Evolutionary conservation across 2,113 vertebrate genomes (phyloP).

Genomic region (Microtus richardsoni): DNA sequence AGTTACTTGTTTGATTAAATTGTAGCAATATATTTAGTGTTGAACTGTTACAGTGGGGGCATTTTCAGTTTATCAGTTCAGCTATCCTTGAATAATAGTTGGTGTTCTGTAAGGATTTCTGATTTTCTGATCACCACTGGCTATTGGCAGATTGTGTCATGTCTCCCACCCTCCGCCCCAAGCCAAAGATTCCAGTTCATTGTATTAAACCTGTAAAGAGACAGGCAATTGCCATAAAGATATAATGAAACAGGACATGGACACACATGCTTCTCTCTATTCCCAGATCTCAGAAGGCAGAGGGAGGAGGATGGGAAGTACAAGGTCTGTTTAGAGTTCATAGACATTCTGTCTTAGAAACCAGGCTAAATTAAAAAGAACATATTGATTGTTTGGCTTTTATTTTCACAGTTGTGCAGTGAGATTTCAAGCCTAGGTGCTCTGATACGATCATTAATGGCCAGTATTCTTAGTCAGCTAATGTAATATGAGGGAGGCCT

Average conservation of each 20-base stretch:
- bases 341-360: neutral
- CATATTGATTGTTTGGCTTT: neutral
- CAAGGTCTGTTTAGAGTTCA: neutral
- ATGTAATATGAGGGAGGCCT: neutral
- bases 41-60: neutral
- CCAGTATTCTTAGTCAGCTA: conserved; percentile 11
- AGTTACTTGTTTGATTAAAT: neutral
- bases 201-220: conserved; percentile 11
- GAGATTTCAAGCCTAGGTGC: neutral
- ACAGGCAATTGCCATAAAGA: conserved; percentile 49
- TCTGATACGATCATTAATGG: neutral
- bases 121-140: neutral
- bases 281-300: neutral
- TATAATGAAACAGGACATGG: neutral
- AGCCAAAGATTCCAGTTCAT: neutral
- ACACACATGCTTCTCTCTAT: neutral
- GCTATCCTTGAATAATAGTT: conserved; percentile 19
- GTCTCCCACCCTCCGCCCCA: no score
- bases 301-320: neutral
- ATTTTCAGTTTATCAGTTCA: conserved; percentile 33
- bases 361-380: neutral
- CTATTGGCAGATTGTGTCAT: neutral
- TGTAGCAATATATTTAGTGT: neutral
- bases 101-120: conserved; percentile 7
- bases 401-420: neutral